Percentiles rank a stretch among this genome's conserved stretches.
Evolutionary conservation across 2,888 invertebrate species (phyloP).

Genomic region (Pyrrhosoma nymphula): DNA sequence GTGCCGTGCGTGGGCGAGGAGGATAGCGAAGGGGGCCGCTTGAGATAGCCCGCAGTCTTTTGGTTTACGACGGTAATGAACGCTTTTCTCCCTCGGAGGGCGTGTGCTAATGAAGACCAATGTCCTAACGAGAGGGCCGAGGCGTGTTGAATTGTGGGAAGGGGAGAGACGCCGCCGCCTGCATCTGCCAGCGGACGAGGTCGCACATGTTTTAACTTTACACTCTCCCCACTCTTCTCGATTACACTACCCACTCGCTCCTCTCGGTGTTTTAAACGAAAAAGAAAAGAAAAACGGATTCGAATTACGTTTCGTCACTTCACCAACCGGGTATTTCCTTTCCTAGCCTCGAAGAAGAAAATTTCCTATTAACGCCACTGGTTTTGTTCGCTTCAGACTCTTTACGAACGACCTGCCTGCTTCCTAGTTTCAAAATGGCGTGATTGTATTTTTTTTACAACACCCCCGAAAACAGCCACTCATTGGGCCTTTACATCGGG

Average conservation of each 20-base stretch:
- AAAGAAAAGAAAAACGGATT: background rate
- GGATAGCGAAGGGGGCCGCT: background rate
- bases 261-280: background rate
- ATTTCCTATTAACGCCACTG: background rate
- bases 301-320: background rate
- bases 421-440: too few relatives aligned
- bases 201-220: background rate
- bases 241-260: background rate
- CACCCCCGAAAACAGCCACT: too few relatives aligned
- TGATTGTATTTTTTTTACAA: too few relatives aligned
- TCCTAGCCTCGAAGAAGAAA: background rate
- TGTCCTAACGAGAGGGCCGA: conserved; percentile 33
- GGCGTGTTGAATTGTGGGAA: background rate
- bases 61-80: conserved; percentile 50
- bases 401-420: too few relatives aligned
- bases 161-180: background rate
- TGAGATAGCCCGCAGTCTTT: conserved; percentile 44
- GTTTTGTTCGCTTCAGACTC: background rate
- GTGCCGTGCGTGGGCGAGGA: background rate
- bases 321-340: background rate
- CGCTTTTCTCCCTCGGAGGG: conserved; percentile 19
- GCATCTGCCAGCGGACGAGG: background rate
- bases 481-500: too few relatives aligned
- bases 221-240: background rate
- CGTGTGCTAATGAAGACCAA: conserved; percentile 58